Evolutionary conservation across 1,140 invertebrate genomes (phyloP).

Genomic region (Drosophila ananassae): DNA sequence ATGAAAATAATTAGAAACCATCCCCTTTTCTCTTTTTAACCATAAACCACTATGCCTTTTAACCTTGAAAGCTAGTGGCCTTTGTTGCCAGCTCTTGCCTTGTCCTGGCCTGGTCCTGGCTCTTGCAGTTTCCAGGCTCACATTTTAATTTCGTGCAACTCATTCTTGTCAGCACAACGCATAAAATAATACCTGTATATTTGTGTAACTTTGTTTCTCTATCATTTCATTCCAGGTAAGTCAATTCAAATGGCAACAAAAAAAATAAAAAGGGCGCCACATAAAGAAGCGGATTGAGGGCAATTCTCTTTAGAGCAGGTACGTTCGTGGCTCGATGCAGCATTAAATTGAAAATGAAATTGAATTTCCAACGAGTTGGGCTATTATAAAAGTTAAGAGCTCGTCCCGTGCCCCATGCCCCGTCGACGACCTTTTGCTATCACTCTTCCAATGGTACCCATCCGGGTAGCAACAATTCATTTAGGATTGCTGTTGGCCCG

Average conservation of each 20-base stretch:
- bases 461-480: constrained; percentile 66
- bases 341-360: constrained; percentile 81
- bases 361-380: constrained; percentile 66
- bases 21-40: no score
- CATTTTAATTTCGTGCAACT: constrained; percentile 36
- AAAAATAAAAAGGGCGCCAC: constrained; percentile 4
- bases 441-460: constrained; percentile 9
- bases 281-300: constrained; percentile 47
- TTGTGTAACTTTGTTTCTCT: constrained; percentile 59
- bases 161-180: constrained; percentile 24
- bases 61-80: constrained; percentile 1
- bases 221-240: constrained; percentile 79
- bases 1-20: no score
- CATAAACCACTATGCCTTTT: no score
- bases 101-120: constrained; percentile 1
- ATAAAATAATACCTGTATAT: constrained; percentile 56
- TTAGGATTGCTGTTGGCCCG: constrained; percentile 49
- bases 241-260: constrained; percentile 60
- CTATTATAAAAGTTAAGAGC: constrained; percentile 64
- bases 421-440: constrained; percentile 7
- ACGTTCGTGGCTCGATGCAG: constrained; percentile 64
- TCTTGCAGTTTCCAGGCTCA: neutral
- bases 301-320: constrained; percentile 34
- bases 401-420: neutral
- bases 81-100: constrained; percentile 12